phyloP scores from a whole-genome alignment of 2,113 vertebrate species.

The Spermophilus dauricus region DNA sequence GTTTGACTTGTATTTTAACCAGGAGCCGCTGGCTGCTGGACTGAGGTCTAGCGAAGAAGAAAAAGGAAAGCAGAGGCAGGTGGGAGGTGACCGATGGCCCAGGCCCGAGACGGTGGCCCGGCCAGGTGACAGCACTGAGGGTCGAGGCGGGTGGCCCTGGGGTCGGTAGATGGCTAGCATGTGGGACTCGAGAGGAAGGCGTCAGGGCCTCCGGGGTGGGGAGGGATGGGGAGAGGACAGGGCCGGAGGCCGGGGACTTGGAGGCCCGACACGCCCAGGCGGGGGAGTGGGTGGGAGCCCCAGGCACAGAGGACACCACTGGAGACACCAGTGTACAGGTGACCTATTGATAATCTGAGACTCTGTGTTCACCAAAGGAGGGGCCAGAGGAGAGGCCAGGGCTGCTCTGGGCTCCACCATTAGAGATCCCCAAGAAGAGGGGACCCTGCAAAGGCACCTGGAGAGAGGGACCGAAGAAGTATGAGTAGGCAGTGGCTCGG shows the following conservation, averaged over 20 bases:
- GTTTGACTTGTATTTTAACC: neutral
- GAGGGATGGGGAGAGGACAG: neutral
- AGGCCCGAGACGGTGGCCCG: neutral
- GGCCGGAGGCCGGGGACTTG: neutral
- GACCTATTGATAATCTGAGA: neutral
- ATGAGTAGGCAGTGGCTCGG: rapidly evolving
- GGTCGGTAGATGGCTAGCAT: neutral
- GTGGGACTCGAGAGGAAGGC: neutral
- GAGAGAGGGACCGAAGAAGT: neutral
- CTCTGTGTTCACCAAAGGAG: neutral
- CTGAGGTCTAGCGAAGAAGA: neutral
- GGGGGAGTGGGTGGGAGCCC: neutral
- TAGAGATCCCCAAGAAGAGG: neutral
- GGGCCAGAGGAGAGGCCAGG: neutral
- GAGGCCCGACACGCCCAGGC: too few species aligned
- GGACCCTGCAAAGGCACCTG: neutral
- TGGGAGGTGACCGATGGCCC: neutral
- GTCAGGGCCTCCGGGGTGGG: neutral
- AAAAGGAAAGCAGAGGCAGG: neutral
- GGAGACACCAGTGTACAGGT: neutral
- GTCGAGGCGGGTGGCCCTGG: neutral
- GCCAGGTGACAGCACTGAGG: neutral
- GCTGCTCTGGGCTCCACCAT: neutral
- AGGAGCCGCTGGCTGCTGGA: neutral
- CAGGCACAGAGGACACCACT: neutral